Evolutionary conservation across 2,888 invertebrate species (phyloP).

Genomic region (Microctonus brassicae): DNA sequence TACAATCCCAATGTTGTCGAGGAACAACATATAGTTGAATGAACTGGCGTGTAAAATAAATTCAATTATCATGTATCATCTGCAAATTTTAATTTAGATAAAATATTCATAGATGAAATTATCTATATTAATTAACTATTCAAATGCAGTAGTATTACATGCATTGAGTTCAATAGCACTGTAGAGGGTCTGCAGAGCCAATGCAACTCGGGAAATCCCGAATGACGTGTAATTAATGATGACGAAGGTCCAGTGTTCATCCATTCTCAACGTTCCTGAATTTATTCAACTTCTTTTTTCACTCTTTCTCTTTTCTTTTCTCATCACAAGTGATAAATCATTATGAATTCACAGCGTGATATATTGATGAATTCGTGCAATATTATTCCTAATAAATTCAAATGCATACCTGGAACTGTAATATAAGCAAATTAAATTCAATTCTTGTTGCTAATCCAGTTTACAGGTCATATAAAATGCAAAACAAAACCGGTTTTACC

Average conservation of each 20-base stretch:
- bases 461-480: too few species aligned
- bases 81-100: too few species aligned
- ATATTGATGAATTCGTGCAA: too few species aligned
- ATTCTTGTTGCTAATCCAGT: neutral
- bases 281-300: too few species aligned
- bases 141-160: neutral
- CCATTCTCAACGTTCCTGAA: neutral
- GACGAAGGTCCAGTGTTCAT: neutral
- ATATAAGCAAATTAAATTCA: neutral
- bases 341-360: too few species aligned
- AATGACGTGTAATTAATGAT: conserved; percentile 1
- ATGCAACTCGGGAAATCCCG: conserved; percentile 4
- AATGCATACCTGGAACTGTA: neutral
- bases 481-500: too few species aligned
- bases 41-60: neutral
- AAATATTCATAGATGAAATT: too few species aligned
- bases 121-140: neutral
- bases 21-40: too few species aligned
- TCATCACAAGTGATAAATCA: neutral
- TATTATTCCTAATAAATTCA: too few species aligned
- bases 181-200: neutral
- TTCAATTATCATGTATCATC: too few species aligned
- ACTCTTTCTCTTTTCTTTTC: neutral
- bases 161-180: neutral
- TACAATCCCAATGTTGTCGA: neutral